Evolutionary conservation across 2,888 invertebrate genomes (phyloP), one percentile per base, ranked within the genome.

Genomic region (Lucinisca nassula): DNA sequence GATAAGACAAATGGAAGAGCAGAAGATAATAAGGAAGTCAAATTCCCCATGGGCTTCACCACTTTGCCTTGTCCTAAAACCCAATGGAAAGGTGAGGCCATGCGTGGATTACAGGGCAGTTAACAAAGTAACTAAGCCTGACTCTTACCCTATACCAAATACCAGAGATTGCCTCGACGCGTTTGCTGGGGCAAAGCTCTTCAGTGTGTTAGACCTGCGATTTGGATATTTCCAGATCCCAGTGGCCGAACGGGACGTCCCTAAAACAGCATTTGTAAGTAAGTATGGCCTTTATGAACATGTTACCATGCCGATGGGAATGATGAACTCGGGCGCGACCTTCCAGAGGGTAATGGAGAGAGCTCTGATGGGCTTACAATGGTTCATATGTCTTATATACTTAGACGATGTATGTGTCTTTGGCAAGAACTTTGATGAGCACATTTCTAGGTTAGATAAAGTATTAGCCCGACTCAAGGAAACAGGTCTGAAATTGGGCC

Each of bases 311-410:
- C 61, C 67, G 27, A 76, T 85, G 67, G 84, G 84, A 6, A 17
- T 88, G 3, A 58, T 74, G 27, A 85, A 84, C 45, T 32, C 67
- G 24, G 32, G 51, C 12, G 84, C 84, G 0, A 84, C 82, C 0
- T 84, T 84, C 61, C 75, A 87, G 73, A 61, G 82, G 38, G 17
- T 81, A 10, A 70, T 81, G 74, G 73, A 81, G 49, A 73, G 78
- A 40, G 72, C 58, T 38, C 70, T 84, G n/a, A n/a, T 38, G 17
- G 84, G 87, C 6, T 45, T 87, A 24, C 81, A 84, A n/a, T 81
- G 84, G 84, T 51, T 77, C n/a, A 79, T 75, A 27, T 87, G 87
- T 45, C n/a, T 82, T 6, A 78, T 87, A 27, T 84, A 87, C 51
- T 51, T 82, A 21, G 84, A 84, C 70, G 75, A 87, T 27, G 80